Percentiles rank a stretch among this genome's conserved stretches.
phyloP scores from a whole-genome alignment of 1,140 invertebrate species.

The Spodoptera frugiperda region DNA sequence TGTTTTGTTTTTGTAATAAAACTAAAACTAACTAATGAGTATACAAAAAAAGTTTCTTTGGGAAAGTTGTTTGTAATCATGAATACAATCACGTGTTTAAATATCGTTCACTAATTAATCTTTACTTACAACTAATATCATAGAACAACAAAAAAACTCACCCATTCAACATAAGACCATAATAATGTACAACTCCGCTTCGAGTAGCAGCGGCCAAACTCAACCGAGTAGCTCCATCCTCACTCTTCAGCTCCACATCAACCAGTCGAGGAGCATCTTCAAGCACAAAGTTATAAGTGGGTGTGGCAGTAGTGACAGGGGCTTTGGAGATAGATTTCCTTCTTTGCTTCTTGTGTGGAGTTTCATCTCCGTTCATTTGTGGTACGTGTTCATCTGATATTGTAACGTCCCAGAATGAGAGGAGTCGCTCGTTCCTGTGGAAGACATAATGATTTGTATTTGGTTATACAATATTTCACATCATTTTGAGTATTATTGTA shows the following conservation, averaged over 20 bases:
- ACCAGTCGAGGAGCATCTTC: slow-evolving; percentile 89
- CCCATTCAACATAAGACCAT: slow-evolving; percentile 91
- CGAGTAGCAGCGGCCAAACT: slow-evolving; percentile 89
- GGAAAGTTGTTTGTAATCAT: no score
- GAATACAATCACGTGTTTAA: no score
- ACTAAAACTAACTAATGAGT: no score
- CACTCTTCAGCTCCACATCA: slow-evolving; percentile 76
- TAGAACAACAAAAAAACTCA: slow-evolving; percentile 68
- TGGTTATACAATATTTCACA: no score
- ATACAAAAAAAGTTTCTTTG: no score
- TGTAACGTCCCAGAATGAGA: slow-evolving; percentile 82
- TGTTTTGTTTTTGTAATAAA: no score
- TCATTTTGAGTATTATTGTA: no score
- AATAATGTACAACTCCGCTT: slow-evolving; percentile 92
- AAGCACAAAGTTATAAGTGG: slow-evolving; percentile 88
- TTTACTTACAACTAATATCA: neutral
- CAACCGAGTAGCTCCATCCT: slow-evolving; percentile 79
- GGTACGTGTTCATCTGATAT: slow-evolving; percentile 65
- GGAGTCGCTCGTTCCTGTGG: slow-evolving; percentile 79
- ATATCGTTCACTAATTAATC: no score
- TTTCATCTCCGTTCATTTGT: slow-evolving; percentile 66
- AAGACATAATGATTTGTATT: no score
- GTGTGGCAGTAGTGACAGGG: slow-evolving; percentile 57
- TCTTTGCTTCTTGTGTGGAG: slow-evolving; percentile 64
- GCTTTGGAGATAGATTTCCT: slow-evolving; percentile 62